Conservation (phyloP, 1,140 invertebrate species). For the Drosophila pruinosa region DNA sequence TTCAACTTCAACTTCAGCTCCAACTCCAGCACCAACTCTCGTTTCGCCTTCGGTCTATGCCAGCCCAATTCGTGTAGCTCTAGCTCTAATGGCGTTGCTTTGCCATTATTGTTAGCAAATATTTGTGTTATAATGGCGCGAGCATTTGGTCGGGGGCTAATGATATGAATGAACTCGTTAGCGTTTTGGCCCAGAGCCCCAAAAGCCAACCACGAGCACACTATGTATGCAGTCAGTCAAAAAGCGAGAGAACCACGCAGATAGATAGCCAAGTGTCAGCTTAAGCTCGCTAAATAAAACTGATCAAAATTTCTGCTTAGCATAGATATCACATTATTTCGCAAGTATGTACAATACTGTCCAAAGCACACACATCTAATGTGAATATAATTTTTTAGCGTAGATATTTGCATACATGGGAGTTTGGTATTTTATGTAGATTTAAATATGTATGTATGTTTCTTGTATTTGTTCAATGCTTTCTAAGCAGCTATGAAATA, state of each 20-base stretch:
- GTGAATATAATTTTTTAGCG: background rate
- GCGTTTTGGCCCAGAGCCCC: conserved; percentile 22
- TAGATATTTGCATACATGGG: background rate
- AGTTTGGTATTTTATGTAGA: background rate
- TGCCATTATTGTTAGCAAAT: conserved; percentile 77
- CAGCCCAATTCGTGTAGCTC: conserved; percentile 41
- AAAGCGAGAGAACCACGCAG: conserved; percentile 27
- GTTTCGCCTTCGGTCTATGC: background rate
- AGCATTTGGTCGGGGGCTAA: conserved; percentile 63
- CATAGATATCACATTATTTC: conserved; percentile 37
- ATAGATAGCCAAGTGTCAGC: conserved; percentile 41
- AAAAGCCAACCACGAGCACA: conserved; percentile 6
- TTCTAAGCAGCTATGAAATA: too few relatives aligned
- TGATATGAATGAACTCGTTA: conserved; percentile 76
- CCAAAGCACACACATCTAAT: background rate
- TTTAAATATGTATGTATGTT: background rate
- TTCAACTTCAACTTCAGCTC: conserved; percentile 4
- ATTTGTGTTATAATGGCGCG: conserved; percentile 80
- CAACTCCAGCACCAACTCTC: background rate
- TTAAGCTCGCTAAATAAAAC: conserved; percentile 7
- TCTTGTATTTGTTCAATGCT: background rate
- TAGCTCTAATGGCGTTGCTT: conserved; percentile 68
- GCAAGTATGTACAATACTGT: conserved; percentile 8
- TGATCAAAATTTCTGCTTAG: conserved; percentile 49
- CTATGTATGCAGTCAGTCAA: background rate